Percentiles rank a stretch among this genome's conserved stretches.
Conservation (phyloP, 1,140 invertebrate genomes). For the Rhynchophorus ferrugineus region DNA sequence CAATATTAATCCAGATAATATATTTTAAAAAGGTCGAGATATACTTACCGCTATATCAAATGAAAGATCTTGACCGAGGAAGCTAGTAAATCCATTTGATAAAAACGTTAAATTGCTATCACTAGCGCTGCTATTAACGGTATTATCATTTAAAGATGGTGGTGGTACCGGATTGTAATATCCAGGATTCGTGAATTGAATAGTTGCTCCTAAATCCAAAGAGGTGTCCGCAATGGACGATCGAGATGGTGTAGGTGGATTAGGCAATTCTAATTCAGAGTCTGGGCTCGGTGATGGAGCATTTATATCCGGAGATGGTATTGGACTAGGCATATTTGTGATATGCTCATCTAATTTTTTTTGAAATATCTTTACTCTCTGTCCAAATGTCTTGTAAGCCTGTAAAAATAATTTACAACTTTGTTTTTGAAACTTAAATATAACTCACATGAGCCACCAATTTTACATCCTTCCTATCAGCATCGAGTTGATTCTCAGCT, state of each 20-base stretch:
- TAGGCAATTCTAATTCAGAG: conserved; percentile 66
- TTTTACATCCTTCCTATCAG: conserved; percentile 84
- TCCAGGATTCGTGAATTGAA: conserved; percentile 31
- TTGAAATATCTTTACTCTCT: conserved; percentile 74
- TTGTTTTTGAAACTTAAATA: neutral
- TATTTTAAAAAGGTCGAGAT: neutral
- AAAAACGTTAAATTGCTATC: conserved; percentile 26
- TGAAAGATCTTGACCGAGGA: conserved; percentile 39
- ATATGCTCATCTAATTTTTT: conserved; percentile 74
- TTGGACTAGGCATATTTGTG: conserved; percentile 52
- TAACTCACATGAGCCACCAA: conserved; percentile 81
- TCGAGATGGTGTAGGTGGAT: conserved; percentile 34
- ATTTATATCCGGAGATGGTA: conserved; percentile 70
- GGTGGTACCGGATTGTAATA: conserved; percentile 35
- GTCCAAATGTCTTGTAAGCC: conserved; percentile 90
- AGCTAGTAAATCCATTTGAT: conserved; percentile 40
- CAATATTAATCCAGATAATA: neutral
- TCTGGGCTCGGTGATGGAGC: conserved; percentile 79
- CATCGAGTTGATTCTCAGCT: conserved; percentile 80
- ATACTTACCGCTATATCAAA: conserved; percentile 41
- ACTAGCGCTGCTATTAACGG: conserved; percentile 16
- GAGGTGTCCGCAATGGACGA: neutral
- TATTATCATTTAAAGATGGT: conserved; percentile 1
- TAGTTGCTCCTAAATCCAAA: conserved; percentile 3
- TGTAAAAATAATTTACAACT: conserved; percentile 36